Base-by-base conservation (phyloP, 2,888 invertebrate genomes). In the Aromia moschata region DNA sequence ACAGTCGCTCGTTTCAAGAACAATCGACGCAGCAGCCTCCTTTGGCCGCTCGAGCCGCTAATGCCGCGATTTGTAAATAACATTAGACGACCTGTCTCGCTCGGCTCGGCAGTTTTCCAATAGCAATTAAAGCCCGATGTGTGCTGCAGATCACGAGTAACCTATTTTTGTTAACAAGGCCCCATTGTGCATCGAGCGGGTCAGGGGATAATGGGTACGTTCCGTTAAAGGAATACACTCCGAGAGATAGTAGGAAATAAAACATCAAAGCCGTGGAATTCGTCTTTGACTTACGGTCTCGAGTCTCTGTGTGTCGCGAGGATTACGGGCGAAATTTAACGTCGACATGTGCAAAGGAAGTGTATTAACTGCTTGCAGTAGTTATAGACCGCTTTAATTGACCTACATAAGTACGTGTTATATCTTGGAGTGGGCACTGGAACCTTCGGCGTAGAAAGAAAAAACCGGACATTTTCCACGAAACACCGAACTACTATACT, bases 1-100 rank as follows among this genome's bases (percentile, higher is more conserved):
- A 59, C 53, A 46, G 54, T 52, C 60, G 57, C 64, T 65, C 64
- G 62, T 68, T 65, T 45, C 60, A 59, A 51, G 62, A 65, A 68
- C 68, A 68, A 68, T 65, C 56, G 65, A 60, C 65, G 62, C 60
- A 61, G 62, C 56, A 51, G 52, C 58, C 58, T 55, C 53, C 56
- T 33, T 41, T 51, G 31, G 37, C 31, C 41, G 60, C 45, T 33
- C 37, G 9, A 46, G 49, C 62, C 52, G 58, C 58, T 58, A 58
- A 52, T 54, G 47, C 55, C 38, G 40, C 53, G 47, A 49, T 33
- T 43, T 57, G 63, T 58, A 60, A 58, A 63, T 63, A 63, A 58
- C 54, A 56, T 47, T 53, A 51, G 40, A 30, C 40, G 40, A 30
- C 47, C 36, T 57, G 40, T 47, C 61, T 60, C 44, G 51, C 61